Base-by-base conservation (phyloP, 2,113 vertebrate species). In the Carassius gibelio region DNA sequence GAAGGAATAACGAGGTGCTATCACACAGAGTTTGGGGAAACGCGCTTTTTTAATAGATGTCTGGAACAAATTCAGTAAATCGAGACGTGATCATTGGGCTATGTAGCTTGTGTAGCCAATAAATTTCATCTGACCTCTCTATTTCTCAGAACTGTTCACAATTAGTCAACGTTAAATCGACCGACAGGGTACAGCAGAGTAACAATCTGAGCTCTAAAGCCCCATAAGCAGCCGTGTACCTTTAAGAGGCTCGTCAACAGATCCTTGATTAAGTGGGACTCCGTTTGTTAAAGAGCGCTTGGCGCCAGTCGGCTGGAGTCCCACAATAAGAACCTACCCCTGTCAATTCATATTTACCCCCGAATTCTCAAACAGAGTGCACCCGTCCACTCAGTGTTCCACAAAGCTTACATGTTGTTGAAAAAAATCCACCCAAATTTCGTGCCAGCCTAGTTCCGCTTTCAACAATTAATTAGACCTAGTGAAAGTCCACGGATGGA, bases 331-430 rank as follows among this genome's bases (percentile, higher is more conserved):
- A 95, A 95, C 95, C 95, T 94, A 94, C 96, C 95, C 95, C 93
- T 96, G 96, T 97, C 96, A 96, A 95, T 96, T 97, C 93, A 90
- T 92, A 97, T 97, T 96, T 95, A 93, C 90, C 94, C 92, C 91
- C 90, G 92, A 94, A 95, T 94, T 89, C 89, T 89, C 90, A 91
- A 92, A 92, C 94, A 92, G 92, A 80, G 89, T 91, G 88, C 91
- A 87, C 88, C 92, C 77, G 88, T 79, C 88, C 89, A 91, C 89
- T 62, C 86, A 80, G 74, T 75, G 45, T 83, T 83, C 89, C 91
- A 91, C 89, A 89, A 90, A 84, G 87, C 88, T 83, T 11, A 81
- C 81, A 86, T 76, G 72, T 83, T 42, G 13, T 83, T 30, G 13
- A 85, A 45, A 52, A 77, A 76, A 55, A 55, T 48, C 17, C 57